Evolutionary conservation across 2,888 invertebrate genomes (phyloP).

Genomic region (Plagodis dolabraria): DNA sequence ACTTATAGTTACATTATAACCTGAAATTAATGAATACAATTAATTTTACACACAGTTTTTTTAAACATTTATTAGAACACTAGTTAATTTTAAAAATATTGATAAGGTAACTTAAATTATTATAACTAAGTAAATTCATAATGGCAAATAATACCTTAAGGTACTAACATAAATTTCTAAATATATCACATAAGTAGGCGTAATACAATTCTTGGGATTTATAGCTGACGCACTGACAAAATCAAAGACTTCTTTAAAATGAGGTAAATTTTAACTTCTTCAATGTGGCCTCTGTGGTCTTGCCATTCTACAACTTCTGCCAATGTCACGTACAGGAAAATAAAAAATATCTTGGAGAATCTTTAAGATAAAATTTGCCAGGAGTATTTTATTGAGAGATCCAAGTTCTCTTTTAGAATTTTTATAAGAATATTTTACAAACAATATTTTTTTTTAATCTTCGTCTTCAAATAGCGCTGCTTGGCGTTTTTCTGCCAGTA

Average conservation of each 20-base stretch:
- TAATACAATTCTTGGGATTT: slow-evolving; percentile 13
- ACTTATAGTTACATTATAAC: too few species aligned
- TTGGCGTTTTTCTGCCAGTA: too few species aligned
- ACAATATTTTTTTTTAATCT: too few species aligned
- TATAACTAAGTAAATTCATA: slow-evolving; percentile 66
- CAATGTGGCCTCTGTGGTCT: neutral
- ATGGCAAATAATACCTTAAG: slow-evolving; percentile 52
- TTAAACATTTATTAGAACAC: slow-evolving; percentile 44
- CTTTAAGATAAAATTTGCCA: too few species aligned
- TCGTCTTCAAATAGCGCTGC: too few species aligned
- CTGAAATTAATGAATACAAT: too few species aligned
- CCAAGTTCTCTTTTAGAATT: too few species aligned
- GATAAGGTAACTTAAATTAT: slow-evolving; percentile 51
- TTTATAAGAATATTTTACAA: too few species aligned
- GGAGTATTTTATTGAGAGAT: too few species aligned
- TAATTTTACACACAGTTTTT: neutral
- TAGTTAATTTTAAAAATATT: slow-evolving; percentile 51
- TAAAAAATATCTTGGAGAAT: too few species aligned
- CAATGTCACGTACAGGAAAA: too few species aligned
- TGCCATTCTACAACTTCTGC: too few species aligned
- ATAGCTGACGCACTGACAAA: slow-evolving; percentile 6
- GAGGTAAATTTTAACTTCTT: neutral
- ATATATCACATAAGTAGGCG: slow-evolving; percentile 37
- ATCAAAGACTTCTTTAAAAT: neutral
- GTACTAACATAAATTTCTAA: slow-evolving; percentile 20